phyloP scores from a whole-genome alignment of 2,888 invertebrate genomes.

The Brachypterus glaber region DNA sequence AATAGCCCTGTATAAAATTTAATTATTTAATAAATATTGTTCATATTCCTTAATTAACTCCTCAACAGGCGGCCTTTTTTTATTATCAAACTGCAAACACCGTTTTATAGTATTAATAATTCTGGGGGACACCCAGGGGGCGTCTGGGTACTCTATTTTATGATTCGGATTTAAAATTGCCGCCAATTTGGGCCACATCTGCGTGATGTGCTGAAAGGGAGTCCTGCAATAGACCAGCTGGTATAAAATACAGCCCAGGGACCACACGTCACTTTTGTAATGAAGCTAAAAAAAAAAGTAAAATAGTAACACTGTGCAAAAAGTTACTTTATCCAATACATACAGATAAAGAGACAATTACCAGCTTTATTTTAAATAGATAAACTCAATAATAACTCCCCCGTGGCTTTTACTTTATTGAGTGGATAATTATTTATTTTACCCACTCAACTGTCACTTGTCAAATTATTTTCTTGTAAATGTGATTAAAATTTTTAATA shows the following conservation, averaged over 20 bases:
- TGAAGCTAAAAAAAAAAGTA: slow-evolving; percentile 58
- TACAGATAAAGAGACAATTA: too few species aligned
- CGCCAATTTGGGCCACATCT: slow-evolving; percentile 23
- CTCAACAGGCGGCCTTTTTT: slow-evolving; percentile 61
- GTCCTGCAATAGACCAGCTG: slow-evolving; percentile 82
- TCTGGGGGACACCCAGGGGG: slow-evolving; percentile 46
- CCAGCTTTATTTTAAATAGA: too few species aligned
- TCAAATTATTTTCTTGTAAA: slow-evolving; percentile 2
- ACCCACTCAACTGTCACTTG: too few species aligned
- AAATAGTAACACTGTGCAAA: too few species aligned
- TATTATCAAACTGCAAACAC: slow-evolving; percentile 66
- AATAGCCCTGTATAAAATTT: too few species aligned
- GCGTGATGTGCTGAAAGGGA: slow-evolving; percentile 73
- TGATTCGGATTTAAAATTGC: slow-evolving; percentile 40
- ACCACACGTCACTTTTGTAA: slow-evolving; percentile 94
- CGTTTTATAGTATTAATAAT: slow-evolving; percentile 56
- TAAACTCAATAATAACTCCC: too few species aligned
- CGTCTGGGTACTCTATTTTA: slow-evolving; percentile 62
- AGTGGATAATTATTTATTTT: too few species aligned
- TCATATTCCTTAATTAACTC: slow-evolving; percentile 51
- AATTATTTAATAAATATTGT: slow-evolving; percentile 10
- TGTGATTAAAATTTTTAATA: not conserved
- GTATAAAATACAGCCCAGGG: slow-evolving; percentile 92
- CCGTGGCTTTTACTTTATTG: too few species aligned
- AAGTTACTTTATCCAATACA: too few species aligned